A percentile compares a stretch with the other conserved stretches of the same genome.
phyloP scores from a whole-genome alignment of 2,113 vertebrate genomes.

The Osmerus eperlanus region DNA sequence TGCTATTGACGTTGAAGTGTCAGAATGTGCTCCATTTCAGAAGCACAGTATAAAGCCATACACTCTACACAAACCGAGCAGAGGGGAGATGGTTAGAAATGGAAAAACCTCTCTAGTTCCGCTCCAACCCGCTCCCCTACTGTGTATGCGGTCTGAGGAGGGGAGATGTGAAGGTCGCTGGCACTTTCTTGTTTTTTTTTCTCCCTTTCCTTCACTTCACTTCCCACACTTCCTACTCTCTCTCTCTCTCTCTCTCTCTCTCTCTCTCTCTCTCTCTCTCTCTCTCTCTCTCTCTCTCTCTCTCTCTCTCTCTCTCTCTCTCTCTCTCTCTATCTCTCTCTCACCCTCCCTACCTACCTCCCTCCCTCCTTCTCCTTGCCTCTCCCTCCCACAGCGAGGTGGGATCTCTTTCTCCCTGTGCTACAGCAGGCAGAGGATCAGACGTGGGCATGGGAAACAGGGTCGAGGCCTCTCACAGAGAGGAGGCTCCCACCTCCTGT shows the following conservation, averaged over 20 bases:
- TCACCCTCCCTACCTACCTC: not conserved
- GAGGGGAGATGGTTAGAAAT: conserved; percentile 30
- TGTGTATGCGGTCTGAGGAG: conserved; percentile 24
- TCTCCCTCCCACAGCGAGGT: conserved; percentile 8
- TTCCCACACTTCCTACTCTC: not conserved
- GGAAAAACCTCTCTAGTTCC: conserved; percentile 27
- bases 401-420: conserved; percentile 5
- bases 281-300: not conserved
- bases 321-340: not conserved
- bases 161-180: conserved; percentile 39
- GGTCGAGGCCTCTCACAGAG: conserved; percentile 31
- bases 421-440: conserved; percentile 30
- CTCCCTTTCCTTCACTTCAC: conserved; percentile 16
- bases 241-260: conserved; percentile 18
- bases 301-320: conserved; percentile 1
- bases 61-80: conserved; percentile 16
- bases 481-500: conserved; percentile 32
- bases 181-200: not conserved
- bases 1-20: conserved; percentile 17
- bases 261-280: not conserved
- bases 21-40: conserved; percentile 2
- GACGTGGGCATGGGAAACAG: conserved; percentile 44
- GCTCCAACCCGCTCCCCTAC: conserved; percentile 13
- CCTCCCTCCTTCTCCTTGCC: not conserved
- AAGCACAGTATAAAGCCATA: not conserved